Evolutionary conservation across 2,888 invertebrate genomes (phyloP), one percentile per base, ranked within the genome.

Genomic region (Silvanus unidentatus): DNA sequence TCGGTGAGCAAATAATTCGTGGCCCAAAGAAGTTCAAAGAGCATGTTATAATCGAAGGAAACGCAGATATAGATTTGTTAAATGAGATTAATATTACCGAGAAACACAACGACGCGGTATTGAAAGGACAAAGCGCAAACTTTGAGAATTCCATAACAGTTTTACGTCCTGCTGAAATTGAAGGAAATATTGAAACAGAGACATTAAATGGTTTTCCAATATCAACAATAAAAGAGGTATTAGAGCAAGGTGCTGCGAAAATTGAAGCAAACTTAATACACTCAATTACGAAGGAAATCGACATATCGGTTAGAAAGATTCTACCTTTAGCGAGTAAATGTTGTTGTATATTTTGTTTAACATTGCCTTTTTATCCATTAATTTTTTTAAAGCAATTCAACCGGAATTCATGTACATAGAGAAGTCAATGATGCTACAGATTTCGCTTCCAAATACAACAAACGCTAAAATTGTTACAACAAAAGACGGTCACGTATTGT

Each of bases 341-440:
- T n/a, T n/a, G n/a, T n/a, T n/a, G n/a, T n/a, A n/a, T n/a, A n/a
- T n/a, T n/a, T n/a, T n/a, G n/a, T n/a, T n/a, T n/a, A 56, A 34
- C 22, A 22, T 22, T 22, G 22, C 4, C 22, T 22, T 5, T 5
- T 22, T 5, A 22, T n/a, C n/a, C n/a, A n/a, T n/a, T n/a, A 22
- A 22, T 8, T 22, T 22, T 8, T 45, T 52, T 53, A 37, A 29
- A 70, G 69, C 52, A 43, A 47, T 67, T 41, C 61, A 66, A 14
- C 57, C 51, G 38, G 61, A 66, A 42, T 63, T 60, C 42, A 56
- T 70, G 55, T 70, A 70, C 50, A 55, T 71, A 15, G 69, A 71
- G 53, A 64, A 59, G 48, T 62, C 65, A 2, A 53, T 54, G 3
- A 57, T 58, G 16, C 39, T 69, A n/a, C 62, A 68, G 50, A 57